Evolutionary conservation across 2,888 invertebrate genomes (phyloP).

Genomic region (Hetaerina titia): DNA sequence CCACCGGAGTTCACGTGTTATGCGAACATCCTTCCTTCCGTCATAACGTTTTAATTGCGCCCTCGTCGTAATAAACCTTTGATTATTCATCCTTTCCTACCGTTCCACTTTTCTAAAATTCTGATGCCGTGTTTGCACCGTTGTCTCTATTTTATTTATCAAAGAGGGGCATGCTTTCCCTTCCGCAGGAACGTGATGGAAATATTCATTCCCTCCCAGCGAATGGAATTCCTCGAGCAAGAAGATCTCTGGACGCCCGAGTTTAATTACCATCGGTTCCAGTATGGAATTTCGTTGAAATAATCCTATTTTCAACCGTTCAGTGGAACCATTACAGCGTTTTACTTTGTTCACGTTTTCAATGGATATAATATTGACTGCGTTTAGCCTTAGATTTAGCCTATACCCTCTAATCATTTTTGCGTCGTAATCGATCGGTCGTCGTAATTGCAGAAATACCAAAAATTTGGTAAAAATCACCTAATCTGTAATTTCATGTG

Average conservation of each 20-base stretch:
- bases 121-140: neutral
- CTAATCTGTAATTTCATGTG: too few relatives aligned
- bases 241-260: neutral
- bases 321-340: neutral
- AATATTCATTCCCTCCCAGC: neutral
- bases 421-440: neutral
- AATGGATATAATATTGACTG: neutral
- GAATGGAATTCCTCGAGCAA: neutral
- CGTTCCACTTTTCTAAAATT: neutral
- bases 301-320: neutral
- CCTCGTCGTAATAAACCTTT: neutral
- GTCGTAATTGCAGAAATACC: too few relatives aligned
- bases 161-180: neutral
- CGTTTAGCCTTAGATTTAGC: neutral
- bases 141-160: slow-evolving; percentile 19
- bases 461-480: too few relatives aligned
- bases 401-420: neutral
- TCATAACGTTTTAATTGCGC: neutral
- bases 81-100: neutral
- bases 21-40: neutral
- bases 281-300: neutral
- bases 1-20: neutral
- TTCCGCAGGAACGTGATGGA: neutral
- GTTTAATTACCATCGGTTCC: slow-evolving; percentile 2
- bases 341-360: neutral